Base-by-base conservation (phyloP, 2,888 invertebrate species). In the Euproctis similis region DNA sequence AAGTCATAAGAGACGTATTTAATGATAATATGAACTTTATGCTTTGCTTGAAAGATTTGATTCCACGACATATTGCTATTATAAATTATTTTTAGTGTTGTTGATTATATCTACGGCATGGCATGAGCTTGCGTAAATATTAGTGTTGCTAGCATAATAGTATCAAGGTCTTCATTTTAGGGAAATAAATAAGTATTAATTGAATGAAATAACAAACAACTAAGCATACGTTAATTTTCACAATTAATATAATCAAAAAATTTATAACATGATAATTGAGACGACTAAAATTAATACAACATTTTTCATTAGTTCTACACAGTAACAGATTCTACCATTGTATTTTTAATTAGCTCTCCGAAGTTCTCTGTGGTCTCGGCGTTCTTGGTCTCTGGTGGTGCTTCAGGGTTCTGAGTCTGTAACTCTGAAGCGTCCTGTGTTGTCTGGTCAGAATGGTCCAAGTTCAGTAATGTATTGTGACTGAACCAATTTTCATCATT, bases 261-360 rank as follows among this genome's bases (percentile, higher is more conserved):
- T 65, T 71, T 64, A 66, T 75, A 76, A 77, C 73, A 73, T 68
- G 59, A 73, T 72, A 72, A 63, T 59, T 67, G 64, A 62, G 66
- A 70, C 53, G 59, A 67, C 65, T 71, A 69, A 63, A 71, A 69
- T 21, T 10, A 11, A 21, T 58, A 81, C 71, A 77, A 80, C 73
- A 75, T 70, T 60, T 64, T 61, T 74, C 49, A 67, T 66, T n/a
- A n/a, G n/a, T n/a, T n/a, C 87, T 89, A 94, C 82, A 93, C 93
- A 56, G 91, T 92, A 56, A 93, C 94, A 55, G 94, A 94, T 74
- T 95, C 95, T 63, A 95, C 94, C 88, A 95, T 94, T 41, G 94
- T 93, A 77, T 95, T 94, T 75, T 95, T 95, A 52, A 95, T 95
- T 56, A 96, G 92, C 84, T 95, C 95, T 29, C 95, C 95, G 62